Base-by-base conservation (phyloP, 2,888 invertebrate species). In the Diarsia dahlii region DNA sequence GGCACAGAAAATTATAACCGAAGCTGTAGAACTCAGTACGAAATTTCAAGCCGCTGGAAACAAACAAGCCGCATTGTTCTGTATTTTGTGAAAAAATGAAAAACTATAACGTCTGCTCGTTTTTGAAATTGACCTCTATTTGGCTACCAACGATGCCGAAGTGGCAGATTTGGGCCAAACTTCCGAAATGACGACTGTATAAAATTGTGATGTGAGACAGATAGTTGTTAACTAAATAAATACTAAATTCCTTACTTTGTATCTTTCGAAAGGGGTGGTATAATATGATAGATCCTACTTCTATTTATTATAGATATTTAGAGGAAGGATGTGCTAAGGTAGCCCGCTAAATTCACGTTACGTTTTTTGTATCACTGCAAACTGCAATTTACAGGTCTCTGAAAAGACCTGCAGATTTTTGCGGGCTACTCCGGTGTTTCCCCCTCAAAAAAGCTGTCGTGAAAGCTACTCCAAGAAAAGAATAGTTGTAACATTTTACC, bases 401-500 rank as follows among this genome's bases (percentile, higher is more conserved):
- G 39, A 39, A 5, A 39, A 1, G 39, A 39, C 39, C 6, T 8
- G 39, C 8, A 39, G 8, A 39, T 39, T 39, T 39, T 39, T 5
- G 39, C 39, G 39, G 39, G 39, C 6, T 39, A 39, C 39, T 39
- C 6, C 6, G 39, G 39, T 5, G 39, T 6, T 39, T 39, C 39
- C 39, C 39, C 39, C 6, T 39, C 8, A 39, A 39, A 39, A 39
- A 39, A 39, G 39, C 39, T 39, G 50, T 6, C 50, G 50, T 50
- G 18, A 50, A 50, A 50, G 52, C 52, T 20, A 10, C n/a, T 10
- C 20, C 15, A 13, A 5, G 56, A 56, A 15, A 58, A 28, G 15
- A 15, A 28, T 1, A 58, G 58, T 23, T 56, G 56, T 15, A 23
- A 28, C 5, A 70, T n/a, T 62, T 76, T 86, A 98, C 99, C 98